phyloP scores from a whole-genome alignment of 2,888 invertebrate species.

The Sinotaia quadrata region DNA sequence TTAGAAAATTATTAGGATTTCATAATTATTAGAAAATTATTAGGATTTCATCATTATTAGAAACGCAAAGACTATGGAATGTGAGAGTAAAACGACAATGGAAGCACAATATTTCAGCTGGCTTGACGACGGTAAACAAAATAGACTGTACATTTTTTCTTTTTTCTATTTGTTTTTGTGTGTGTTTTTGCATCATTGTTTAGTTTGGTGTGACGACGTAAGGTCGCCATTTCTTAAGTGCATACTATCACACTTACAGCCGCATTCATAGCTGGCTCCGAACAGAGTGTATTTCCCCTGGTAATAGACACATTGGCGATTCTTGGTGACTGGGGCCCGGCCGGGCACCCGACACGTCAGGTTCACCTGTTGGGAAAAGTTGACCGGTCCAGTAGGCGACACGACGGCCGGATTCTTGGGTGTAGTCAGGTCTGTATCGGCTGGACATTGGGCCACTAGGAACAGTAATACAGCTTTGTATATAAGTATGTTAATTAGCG shows the following conservation, averaged over 20 bases:
- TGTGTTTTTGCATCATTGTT: too few species aligned
- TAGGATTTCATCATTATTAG: too few species aligned
- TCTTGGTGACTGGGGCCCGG: slow-evolving; percentile 34
- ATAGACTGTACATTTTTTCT: too few species aligned
- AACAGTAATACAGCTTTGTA: neutral
- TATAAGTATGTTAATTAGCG: slow-evolving; percentile 1
- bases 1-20: too few species aligned
- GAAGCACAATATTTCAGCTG: too few species aligned
- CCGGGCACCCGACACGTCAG: slow-evolving; percentile 50
- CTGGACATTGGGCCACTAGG: slow-evolving; percentile 44
- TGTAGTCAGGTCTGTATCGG: slow-evolving; percentile 29
- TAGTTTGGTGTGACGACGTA: too few species aligned
- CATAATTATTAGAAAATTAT: too few species aligned
- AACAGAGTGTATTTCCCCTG: slow-evolving; percentile 46
- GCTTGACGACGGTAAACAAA: too few species aligned
- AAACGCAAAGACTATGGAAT: too few species aligned
- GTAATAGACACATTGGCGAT: slow-evolving; percentile 52
- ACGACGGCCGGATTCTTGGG: slow-evolving; percentile 31
- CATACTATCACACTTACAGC: slow-evolving; percentile 42
- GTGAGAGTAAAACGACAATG: too few species aligned
- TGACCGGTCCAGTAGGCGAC: slow-evolving; percentile 33
- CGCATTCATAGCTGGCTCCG: slow-evolving; percentile 60
- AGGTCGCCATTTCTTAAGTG: too few species aligned
- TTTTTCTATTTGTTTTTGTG: too few species aligned
- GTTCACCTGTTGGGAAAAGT: slow-evolving; percentile 41